Percentiles rank a stretch among this genome's conserved stretches.
phyloP scores from a whole-genome alignment of 2,888 invertebrate species.

The Torymus texanus region DNA sequence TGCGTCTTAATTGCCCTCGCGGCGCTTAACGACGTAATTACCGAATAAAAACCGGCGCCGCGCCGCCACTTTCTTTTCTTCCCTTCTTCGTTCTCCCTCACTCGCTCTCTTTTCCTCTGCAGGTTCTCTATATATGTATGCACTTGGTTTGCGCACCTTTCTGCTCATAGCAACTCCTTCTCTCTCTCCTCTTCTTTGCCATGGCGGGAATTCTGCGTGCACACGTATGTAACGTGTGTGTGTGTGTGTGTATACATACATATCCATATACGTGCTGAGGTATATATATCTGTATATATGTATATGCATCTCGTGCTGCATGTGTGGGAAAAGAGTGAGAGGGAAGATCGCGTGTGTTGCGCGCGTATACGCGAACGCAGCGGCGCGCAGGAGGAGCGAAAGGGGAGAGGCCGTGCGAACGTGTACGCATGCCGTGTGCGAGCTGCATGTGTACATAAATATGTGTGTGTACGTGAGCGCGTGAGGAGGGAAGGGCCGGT shows the following conservation, averaged over 20 bases:
- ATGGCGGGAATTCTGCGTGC: constrained; percentile 13
- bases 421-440: neutral
- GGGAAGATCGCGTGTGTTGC: constrained; percentile 29
- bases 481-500: constrained; percentile 53
- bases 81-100: neutral
- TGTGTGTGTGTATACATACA: too few species aligned
- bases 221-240: neutral
- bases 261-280: too few species aligned
- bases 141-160: too few species aligned
- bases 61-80: constrained; percentile 41
- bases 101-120: constrained; percentile 12
- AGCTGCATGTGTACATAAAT: neutral
- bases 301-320: too few species aligned
- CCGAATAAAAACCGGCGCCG: constrained; percentile 65
- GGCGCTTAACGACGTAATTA: constrained; percentile 73
- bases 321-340: constrained; percentile 15
- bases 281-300: too few species aligned
- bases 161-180: neutral
- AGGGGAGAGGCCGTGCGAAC: constrained; percentile 35
- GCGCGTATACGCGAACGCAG: neutral
- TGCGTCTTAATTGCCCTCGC: constrained; percentile 70
- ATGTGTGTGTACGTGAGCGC: neutral
- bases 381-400: constrained; percentile 40
- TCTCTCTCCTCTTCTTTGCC: constrained; percentile 18
- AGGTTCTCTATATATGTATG: neutral